Base-by-base conservation (phyloP, 2,888 invertebrate species). In the Lasioglossum zephyrum region DNA sequence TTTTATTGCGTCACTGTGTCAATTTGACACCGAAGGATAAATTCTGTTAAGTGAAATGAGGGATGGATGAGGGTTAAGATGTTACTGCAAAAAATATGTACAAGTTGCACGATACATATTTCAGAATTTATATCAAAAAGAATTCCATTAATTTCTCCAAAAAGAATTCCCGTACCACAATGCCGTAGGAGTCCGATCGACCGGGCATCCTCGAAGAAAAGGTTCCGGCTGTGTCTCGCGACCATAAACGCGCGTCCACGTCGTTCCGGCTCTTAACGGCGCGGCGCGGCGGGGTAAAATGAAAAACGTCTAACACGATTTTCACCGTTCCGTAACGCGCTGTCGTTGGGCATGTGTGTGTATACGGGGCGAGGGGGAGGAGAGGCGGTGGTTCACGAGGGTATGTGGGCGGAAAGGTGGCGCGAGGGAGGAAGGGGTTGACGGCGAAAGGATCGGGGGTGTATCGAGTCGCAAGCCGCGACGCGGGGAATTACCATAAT, bases 401-500 rank as follows among this genome's bases (percentile, higher is more conserved):
- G 26, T 26, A 11, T 36, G 5, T 16, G 26, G 13, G 4, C 13
- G 26, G 18, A n/a, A 70, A 9, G 4, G 44, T 44, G 44, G 11
- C 0, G 11, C 18, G 47, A 13, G 22, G 49, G 9, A 11, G 8
- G 13, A 41, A 2, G 5, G 6, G 39, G 31, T 44, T 22, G 41
- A 13, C 11, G 57, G 77, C 5, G 73, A 77, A 73, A 73, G 84
- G 69, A 82, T 79, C 63, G 82, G 41, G 77, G 70, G 77, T 41
- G 22, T 57, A 76, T 79, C 84, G 84, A 75, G 79, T 75, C 70
- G 79, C 75, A 36, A 66, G 66, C 22, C 84, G 73, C 79, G 39
- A 66, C 69, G 69, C 66, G 69, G 69, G 81, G 86, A 85, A 86
- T 86, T 86, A 86, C 86, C 86, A 85, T 86, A 85, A 86, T 86